Conservation (phyloP, 2,113 vertebrate species). For the Lethenteron camtschaticum region DNA sequence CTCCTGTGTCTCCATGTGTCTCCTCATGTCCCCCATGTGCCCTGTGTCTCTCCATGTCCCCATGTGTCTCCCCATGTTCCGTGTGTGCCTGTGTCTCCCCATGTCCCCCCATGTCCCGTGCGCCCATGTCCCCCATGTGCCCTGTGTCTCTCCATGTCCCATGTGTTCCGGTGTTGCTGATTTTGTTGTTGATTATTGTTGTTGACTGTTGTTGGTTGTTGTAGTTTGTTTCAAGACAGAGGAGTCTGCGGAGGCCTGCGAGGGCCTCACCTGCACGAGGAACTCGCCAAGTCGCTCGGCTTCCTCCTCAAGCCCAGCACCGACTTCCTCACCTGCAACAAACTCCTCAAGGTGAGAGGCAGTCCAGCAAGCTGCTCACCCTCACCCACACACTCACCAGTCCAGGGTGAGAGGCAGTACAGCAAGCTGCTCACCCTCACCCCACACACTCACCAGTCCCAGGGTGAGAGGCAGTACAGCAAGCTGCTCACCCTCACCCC, state of each 20-base stretch:
- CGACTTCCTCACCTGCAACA: conserved; percentile 94
- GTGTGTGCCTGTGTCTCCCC: too few relatives aligned
- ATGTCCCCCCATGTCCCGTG: too few relatives aligned
- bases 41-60: too few relatives aligned
- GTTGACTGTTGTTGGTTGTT: conserved; percentile 5
- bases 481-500: not conserved
- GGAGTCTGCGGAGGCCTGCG: conserved; percentile 30
- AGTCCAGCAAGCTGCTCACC: not conserved
- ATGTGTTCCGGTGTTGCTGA: not conserved
- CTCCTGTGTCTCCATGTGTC: too few relatives aligned
- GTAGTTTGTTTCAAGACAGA: conserved; percentile 87
- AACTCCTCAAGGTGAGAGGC: conserved; percentile 63
- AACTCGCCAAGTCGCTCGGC: conserved; percentile 84
- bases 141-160: too few relatives aligned
- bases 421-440: not conserved
- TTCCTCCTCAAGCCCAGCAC: conserved; percentile 86
- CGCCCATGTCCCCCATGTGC: too few relatives aligned
- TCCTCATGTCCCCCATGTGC: too few relatives aligned
- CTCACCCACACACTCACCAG: not conserved
- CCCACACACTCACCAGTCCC: not conserved
- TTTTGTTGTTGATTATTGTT: not conserved
- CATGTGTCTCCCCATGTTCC: too few relatives aligned
- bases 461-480: not conserved
- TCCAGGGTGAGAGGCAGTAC: not conserved
- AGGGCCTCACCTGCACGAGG: conserved; percentile 68